A percentile compares a stretch with the other conserved stretches of the same genome.
Evolutionary conservation across 2,113 vertebrate genomes (phyloP).

Genomic region (Entelurus aequoreus): DNA sequence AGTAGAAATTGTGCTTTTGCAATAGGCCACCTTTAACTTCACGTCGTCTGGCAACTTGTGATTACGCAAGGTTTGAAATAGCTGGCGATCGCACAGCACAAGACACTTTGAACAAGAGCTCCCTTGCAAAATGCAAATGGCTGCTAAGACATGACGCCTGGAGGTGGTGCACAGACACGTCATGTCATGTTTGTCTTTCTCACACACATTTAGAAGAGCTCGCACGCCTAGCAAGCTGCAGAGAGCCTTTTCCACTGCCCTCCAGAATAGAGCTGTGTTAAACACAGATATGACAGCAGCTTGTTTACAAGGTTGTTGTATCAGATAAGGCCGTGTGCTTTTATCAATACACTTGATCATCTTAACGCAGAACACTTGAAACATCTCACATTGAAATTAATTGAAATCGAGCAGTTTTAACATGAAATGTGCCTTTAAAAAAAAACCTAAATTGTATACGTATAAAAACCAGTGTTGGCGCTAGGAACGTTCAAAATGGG

Average conservation of each 20-base stretch:
- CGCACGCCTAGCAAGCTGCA: slow-evolving; percentile 1
- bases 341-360: too few relatives aligned
- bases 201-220: slow-evolving; percentile 3
- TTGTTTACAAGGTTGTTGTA: slow-evolving; percentile 1
- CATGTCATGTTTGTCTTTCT: slow-evolving; percentile 19
- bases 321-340: slow-evolving; percentile 11
- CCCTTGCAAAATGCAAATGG: background rate
- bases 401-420: too few relatives aligned
- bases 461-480: too few relatives aligned
- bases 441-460: too few relatives aligned
- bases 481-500: too few relatives aligned
- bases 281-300: slow-evolving; percentile 4
- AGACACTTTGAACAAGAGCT: background rate
- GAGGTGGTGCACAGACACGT: background rate
- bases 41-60: background rate
- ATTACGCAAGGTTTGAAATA: background rate
- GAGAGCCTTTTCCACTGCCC: slow-evolving; percentile 1
- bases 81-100: slow-evolving; percentile 12
- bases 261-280: slow-evolving; percentile 11
- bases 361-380: too few relatives aligned
- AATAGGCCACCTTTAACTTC: too few relatives aligned
- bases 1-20: background rate
- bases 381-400: too few relatives aligned
- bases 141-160: too few relatives aligned
- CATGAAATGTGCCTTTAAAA: too few relatives aligned